These are phyloP conservation scores for Drosophila ezoana DNA, from an alignment of 2,888 invertebrate species.

Conservation along the genomic window DNA sequence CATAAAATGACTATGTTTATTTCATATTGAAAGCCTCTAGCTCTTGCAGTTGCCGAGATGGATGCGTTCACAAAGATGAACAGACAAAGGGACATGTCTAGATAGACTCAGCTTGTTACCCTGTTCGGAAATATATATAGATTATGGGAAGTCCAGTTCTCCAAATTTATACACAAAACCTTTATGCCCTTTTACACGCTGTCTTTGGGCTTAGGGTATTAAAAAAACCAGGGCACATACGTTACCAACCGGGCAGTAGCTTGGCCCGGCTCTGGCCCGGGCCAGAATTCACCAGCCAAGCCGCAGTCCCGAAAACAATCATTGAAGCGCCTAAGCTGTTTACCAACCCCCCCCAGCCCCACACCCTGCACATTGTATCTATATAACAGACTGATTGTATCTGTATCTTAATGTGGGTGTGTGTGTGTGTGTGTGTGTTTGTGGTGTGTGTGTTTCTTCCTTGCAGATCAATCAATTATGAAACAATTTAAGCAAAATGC, in stretches of 20 bases:
- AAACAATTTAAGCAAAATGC: slow-evolving; percentile 75
- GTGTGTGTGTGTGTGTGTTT: slow-evolving; percentile 4
- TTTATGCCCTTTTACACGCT: not conserved
- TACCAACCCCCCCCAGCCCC: too few relatives aligned
- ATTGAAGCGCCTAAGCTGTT: slow-evolving; percentile 43
- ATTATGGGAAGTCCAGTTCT: not conserved
- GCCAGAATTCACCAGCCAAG: not conserved
- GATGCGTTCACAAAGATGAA: too few relatives aligned
- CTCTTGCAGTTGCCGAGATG: too few relatives aligned
- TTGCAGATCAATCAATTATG: slow-evolving; percentile 75
- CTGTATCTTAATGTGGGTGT: slow-evolving; percentile 2
- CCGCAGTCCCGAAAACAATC: slow-evolving; percentile 25
- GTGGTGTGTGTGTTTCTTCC: slow-evolving; percentile 24
- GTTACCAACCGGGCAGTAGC: slow-evolving; percentile 5
- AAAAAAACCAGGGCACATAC: slow-evolving; percentile 1
- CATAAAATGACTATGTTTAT: too few relatives aligned
- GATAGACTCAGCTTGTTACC: too few relatives aligned
- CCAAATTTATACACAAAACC: not conserved
- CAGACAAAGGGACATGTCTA: too few relatives aligned
- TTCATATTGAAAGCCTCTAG: too few relatives aligned
- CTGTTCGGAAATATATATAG: too few relatives aligned
- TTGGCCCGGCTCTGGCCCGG: slow-evolving; percentile 12
- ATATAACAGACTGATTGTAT: slow-evolving; percentile 42
- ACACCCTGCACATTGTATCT: slow-evolving; percentile 6
- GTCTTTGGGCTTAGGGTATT: not conserved